A percentile compares a stretch with the other conserved stretches of the same genome.
These are phyloP conservation scores for Phyllostomus discolor DNA, from an alignment of 2,113 vertebrate species.

Conservation along the genomic window DNA sequence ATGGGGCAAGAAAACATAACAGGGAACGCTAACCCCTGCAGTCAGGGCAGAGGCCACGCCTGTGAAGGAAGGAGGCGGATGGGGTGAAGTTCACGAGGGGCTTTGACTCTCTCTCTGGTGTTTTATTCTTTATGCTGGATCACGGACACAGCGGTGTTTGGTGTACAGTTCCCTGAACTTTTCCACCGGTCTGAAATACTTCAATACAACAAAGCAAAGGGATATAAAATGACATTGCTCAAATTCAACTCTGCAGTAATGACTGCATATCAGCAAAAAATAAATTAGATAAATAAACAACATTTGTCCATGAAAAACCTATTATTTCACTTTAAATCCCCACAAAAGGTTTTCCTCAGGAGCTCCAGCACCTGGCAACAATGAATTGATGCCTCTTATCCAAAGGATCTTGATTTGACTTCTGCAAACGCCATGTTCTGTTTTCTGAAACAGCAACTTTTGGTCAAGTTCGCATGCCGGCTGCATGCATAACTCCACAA, in stretches of 20 bases:
- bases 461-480: not conserved
- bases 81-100: too few relatives aligned
- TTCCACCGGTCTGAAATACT: not conserved
- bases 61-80: not conserved
- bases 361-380: not conserved
- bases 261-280: not conserved
- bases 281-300: not conserved
- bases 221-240: not conserved
- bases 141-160: not conserved
- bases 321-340: not conserved
- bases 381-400: not conserved
- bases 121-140: not conserved
- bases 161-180: not conserved
- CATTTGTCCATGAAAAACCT: not conserved
- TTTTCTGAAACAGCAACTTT: not conserved
- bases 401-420: not conserved
- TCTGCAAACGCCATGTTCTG: not conserved
- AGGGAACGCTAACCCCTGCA: not conserved
- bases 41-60: not conserved
- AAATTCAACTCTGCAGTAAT: not conserved
- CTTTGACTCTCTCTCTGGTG: not conserved
- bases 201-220: not conserved
- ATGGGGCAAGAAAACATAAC: not conserved
- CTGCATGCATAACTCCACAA: not conserved
- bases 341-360: not conserved